These are phyloP conservation scores for Bovichtus variegatus DNA, from an alignment of 2,797 vertebrate species.

Conservation along the genomic window DNA sequence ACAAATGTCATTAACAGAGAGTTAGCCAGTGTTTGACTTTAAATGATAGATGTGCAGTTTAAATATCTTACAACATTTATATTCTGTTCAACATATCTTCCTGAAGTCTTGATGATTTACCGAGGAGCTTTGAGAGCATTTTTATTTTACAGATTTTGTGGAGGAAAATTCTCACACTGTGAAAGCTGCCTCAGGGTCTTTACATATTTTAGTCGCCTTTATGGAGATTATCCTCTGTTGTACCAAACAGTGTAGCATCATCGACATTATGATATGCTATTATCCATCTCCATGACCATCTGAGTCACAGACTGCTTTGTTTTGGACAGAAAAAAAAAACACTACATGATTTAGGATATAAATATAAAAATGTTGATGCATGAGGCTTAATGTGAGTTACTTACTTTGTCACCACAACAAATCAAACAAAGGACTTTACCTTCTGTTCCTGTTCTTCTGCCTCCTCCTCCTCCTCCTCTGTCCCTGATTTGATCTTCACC, in stretches of 20 bases:
- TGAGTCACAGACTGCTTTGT: background rate
- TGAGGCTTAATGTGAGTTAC: background rate
- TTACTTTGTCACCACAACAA: slow-evolving; percentile 3
- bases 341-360: background rate
- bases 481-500: slow-evolving; percentile 74
- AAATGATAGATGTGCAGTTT: no score
- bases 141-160: background rate
- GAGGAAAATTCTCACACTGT: no score
- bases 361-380: background rate
- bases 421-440: slow-evolving; percentile 51
- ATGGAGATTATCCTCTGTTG: background rate
- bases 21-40: no score
- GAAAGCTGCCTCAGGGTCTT: background rate
- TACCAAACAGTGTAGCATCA: no score
- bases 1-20: no score
- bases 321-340: background rate
- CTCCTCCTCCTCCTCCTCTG: slow-evolving; percentile 85
- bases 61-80: no score
- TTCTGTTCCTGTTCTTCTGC: slow-evolving; percentile 85
- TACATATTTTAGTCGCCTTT: background rate
- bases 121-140: background rate
- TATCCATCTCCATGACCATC: background rate
- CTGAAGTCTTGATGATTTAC: background rate
- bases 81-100: background rate
- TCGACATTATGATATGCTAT: background rate